Base-by-base conservation (phyloP, 2,113 vertebrate species). In the Corapipo altera region DNA sequence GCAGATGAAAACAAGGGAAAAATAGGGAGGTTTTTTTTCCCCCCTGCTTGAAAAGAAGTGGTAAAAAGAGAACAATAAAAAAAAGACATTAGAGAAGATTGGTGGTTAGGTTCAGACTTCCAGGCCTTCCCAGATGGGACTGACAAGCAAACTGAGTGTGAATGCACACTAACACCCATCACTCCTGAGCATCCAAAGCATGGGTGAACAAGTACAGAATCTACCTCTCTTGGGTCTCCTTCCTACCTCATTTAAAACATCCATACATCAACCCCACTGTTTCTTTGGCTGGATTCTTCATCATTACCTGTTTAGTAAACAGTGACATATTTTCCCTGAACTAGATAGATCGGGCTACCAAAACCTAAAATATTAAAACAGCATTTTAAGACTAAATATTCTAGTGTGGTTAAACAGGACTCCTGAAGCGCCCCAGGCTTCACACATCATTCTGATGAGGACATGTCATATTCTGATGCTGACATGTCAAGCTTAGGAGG, bases 371-470 rank as follows among this genome's bases (percentile, higher is more conserved):
- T 59, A 69, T 82, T 88, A 69, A 76, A 92, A 7, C 48, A 83
- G 43, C 32, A 79, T 95, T 97, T 96, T 91, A 82, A 93, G 67
- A 35, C 32, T 87, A 83, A 89, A 59, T 88, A 76, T 91, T 96
- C 80, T 48, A 74, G 46, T 52, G 70, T 37, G 27, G 84, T 93
- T 94, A 91, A 96, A 94, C 66, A 91, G 86, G 70, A 83, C 46
- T 96, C 85, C 85, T 93, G 95, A 81, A 95, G 77, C 1, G 73
- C 94, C 95, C 44, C 91, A 87, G 96, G 97, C 94, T 93, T 82
- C 90, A 86, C 83, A 88, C 85, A 84, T 95, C 94, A 97, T 96
- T 94, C 88, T 96, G 94, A 91, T 95, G 91, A 96, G 88, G 91
- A 85, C 71, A 69, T 83, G 93, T 96, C 94, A 91, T 46, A 91